Evolutionary conservation across 2,113 vertebrate species (phyloP).

Genomic region (Alligator mississippiensis): DNA sequence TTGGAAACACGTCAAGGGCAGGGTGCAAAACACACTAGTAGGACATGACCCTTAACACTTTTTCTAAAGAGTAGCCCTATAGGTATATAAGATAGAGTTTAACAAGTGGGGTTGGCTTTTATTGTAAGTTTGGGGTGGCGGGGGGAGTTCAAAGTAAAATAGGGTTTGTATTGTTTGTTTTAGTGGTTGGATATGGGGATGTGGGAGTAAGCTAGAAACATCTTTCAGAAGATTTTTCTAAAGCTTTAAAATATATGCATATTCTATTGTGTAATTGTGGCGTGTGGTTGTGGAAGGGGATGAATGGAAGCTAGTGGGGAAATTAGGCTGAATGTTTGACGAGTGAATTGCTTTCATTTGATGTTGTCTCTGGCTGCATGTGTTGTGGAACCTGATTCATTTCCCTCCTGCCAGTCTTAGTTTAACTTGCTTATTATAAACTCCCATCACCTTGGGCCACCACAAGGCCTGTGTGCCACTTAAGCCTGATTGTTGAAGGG

Average conservation of each 20-base stretch:
- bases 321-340: background rate
- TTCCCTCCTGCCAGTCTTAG: background rate
- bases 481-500: background rate
- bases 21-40: conserved; percentile 87
- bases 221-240: background rate
- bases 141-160: background rate
- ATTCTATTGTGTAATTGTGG: background rate
- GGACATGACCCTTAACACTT: conserved; percentile 81
- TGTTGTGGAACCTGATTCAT: background rate
- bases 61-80: conserved; percentile 77
- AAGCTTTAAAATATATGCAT: background rate
- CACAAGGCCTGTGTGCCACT: background rate
- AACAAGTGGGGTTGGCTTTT: conserved; percentile 54
- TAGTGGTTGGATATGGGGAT: background rate
- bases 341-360: background rate
- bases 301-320: background rate
- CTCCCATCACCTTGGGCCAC: background rate
- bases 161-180: background rate
- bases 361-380: background rate
- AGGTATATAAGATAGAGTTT: conserved; percentile 70
- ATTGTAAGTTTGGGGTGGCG: conserved; percentile 40
- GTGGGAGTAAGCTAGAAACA: background rate
- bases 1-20: conserved; percentile 89
- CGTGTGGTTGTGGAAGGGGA: background rate
- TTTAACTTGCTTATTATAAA: background rate